Conservation (phyloP, 2,113 vertebrate species). For the Neogobius melanostomus region DNA sequence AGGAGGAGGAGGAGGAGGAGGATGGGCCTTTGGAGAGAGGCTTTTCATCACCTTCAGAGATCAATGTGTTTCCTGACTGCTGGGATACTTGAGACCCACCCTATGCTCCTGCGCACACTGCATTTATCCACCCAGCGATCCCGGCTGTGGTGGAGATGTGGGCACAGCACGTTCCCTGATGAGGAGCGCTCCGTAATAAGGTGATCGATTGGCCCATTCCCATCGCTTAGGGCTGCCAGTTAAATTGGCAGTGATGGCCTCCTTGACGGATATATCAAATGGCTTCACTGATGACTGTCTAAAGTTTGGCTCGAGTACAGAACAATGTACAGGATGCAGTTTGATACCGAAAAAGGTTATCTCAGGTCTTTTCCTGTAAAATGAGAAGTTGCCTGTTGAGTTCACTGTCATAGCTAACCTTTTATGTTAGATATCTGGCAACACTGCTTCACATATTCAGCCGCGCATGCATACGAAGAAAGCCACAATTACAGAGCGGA, state of each 20-base stretch:
- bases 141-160: slow-evolving; percentile 63
- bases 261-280: slow-evolving; percentile 45
- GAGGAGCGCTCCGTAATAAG: slow-evolving; percentile 64
- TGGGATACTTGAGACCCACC: slow-evolving; percentile 68
- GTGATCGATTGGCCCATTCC: slow-evolving; percentile 61
- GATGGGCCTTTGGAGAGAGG: slow-evolving; percentile 55
- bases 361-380: slow-evolving; percentile 11
- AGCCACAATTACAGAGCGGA: too few species aligned
- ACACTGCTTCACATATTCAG: too few species aligned
- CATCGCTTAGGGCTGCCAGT: slow-evolving; percentile 45
- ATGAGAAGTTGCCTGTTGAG: too few species aligned
- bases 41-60: slow-evolving; percentile 77
- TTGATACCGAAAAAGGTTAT: slow-evolving; percentile 24
- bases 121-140: slow-evolving; percentile 64
- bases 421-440: too few species aligned
- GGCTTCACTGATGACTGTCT: background rate
- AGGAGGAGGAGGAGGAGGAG: slow-evolving; percentile 61
- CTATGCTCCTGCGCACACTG: slow-evolving; percentile 39
- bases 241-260: slow-evolving; percentile 48
- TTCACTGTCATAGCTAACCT: too few species aligned
- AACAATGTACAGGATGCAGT: slow-evolving; percentile 12
- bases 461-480: too few species aligned
- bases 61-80: slow-evolving; percentile 72
- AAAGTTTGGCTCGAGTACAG: too few species aligned
- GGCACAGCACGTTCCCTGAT: slow-evolving; percentile 55